Base-by-base conservation (phyloP, 2,113 vertebrate genomes). In the Urocitellus parryii region DNA sequence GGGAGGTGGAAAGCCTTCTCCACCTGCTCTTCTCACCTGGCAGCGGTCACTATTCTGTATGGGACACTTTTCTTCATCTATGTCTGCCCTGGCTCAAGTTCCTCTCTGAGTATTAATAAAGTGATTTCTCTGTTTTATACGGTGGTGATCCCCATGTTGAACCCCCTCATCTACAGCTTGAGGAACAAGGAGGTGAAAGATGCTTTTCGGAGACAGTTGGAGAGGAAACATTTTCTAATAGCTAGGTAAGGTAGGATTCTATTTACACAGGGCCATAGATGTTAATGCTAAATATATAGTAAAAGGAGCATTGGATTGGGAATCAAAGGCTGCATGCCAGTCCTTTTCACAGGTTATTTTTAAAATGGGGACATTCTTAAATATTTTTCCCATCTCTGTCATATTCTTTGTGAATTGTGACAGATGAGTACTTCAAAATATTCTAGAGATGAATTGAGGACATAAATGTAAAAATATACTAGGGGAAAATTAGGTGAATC, bases 11-110 rank as follows among this genome's bases (percentile, higher is more conserved):
- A 97, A 53, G 88, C 93, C 24, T 95, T 97, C 53, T 96, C 93
- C 13, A 96, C 96, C 0, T 98, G 98, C 14, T 95, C 96, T 6
- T 98, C 95, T 63, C 98, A 98, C 51, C 45, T 98, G 39, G 37
- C 67, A 0, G 72, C 92, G 1, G 90, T 98, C 8, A 91, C 61
- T 27, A 95, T 97, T 22, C 42, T 97, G 0, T 97, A 96, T 74
- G 97, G 97, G 5, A 96, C 97, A 4, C 94, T 97, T 17, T 96
- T 97, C 94, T 97, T 95, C 9, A 96, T 80, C 63, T 98, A 98
- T 76, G 96, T 98, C 13, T 12, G 39, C 13, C 97, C 97, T 10
- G 77, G 72, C 27, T 94, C 93, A 53, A 83, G 18, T 42, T 95
- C 94, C n/a, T 96, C 94, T 3, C 12, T 87, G 12, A 70, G 95